A percentile compares a stretch with the other conserved stretches of the same genome.
Conservation (phyloP, 2,888 invertebrate species). For the Steinernema scapterisci region DNA sequence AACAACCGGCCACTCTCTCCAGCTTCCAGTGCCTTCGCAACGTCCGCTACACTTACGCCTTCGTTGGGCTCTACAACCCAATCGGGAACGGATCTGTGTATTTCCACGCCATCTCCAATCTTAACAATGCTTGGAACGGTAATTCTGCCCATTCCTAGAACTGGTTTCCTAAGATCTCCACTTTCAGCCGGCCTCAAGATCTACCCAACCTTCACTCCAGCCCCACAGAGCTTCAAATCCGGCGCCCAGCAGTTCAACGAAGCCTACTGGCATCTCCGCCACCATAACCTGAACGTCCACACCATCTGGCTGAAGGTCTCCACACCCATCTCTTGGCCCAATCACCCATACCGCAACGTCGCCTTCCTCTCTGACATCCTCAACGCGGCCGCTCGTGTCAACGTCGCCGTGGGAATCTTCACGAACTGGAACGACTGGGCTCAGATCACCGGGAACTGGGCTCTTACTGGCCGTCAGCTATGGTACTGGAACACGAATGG, state of each 20-base stretch:
- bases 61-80: background rate
- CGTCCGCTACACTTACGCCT: background rate
- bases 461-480: slow-evolving; percentile 34
- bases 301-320: slow-evolving; percentile 53
- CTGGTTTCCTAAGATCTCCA: background rate
- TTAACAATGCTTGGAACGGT: background rate
- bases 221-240: background rate
- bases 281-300: slow-evolving; percentile 34
- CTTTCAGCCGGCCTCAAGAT: background rate
- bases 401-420: slow-evolving; percentile 26
- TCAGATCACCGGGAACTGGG: slow-evolving; percentile 39
- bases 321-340: slow-evolving; percentile 52
- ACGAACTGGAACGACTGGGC: slow-evolving; percentile 35
- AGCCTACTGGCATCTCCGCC: background rate
- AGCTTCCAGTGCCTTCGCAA: background rate
- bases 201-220: background rate
- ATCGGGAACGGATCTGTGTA: background rate
- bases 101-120: background rate
- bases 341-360: slow-evolving; percentile 40
- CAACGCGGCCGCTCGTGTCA: background rate
- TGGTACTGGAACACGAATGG: slow-evolving; percentile 54
- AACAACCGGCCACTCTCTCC: background rate
- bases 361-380: slow-evolving; percentile 44
- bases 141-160: background rate
- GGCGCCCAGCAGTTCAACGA: background rate